Base-by-base conservation (phyloP, 2,888 invertebrate genomes). In the Eupithecia exiguata region DNA sequence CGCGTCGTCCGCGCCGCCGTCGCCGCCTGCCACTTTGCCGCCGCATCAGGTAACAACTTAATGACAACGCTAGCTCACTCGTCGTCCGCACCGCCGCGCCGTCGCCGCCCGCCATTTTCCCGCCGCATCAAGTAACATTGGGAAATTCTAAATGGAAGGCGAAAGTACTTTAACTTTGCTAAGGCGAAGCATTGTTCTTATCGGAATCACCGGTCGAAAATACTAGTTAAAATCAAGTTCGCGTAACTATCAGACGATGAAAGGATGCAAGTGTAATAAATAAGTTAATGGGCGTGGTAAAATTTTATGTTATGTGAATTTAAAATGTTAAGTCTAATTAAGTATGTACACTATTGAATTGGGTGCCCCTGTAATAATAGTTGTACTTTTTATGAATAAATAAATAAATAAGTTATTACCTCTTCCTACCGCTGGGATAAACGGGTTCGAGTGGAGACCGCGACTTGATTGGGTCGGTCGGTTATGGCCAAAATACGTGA, bases 21-120 rank as follows among this genome's bases (percentile, higher is more conserved):
- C 7, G 38, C 38, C 38, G 9, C 38, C 38, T 6, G 38, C 38
- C 38, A 38, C 38, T 38, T 38, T 38, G 6, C 38, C 38, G 38
- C 12, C 40, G 40, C 40, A 14, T 49, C n/a, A 53, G 21, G 21
- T 53, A 21, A 53, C 9, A 99, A 99, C 94, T 99, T 99, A 90
- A 98, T 99, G 86, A 98, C 99, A 66, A 98, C 99, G 1, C 91
- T 99, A 77, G 98, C 99, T 4, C 98, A 99, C 85, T 97, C 98
- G 0, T 97, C 97, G 82, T 97, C 97, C n/a, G 96, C 97, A 90
- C 92, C 38, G 96, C 97, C 85, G 96, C 97, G 61, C 97, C 97
- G 25, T 97, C 97, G 18, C 97, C 97, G n/a, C 97, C 97, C 79
- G 97, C 97, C 82, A 97, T 97, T 0, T 89, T 96, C 79, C 95